Percentiles rank a stretch among this genome's conserved stretches.
Conservation (phyloP, 2,797 vertebrate genomes). For the Urophycis tenuis region DNA sequence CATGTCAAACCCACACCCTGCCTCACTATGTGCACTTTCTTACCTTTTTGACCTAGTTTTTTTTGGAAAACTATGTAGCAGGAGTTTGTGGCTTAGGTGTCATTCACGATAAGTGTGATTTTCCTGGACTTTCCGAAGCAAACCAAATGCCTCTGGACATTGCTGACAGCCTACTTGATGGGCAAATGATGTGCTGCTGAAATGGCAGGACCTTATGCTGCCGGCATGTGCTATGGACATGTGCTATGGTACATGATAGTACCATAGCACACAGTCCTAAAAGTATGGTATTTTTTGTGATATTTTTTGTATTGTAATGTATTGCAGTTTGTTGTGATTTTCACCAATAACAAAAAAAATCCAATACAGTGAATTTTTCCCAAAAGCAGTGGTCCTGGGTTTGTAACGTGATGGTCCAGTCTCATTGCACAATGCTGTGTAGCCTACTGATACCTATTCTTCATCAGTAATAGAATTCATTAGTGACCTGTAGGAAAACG, state of each 20-base stretch:
- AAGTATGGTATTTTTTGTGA: conserved; percentile 22
- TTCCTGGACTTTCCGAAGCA: conserved; percentile 14
- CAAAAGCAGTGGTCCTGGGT: neutral
- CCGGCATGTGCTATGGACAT: neutral
- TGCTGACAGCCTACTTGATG: conserved; percentile 19
- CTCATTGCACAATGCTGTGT: neutral
- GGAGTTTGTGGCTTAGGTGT: conserved; percentile 14
- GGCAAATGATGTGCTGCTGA: conserved; percentile 3
- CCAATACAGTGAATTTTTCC: neutral
- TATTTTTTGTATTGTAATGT: conserved; percentile 5
- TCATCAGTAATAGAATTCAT: conserved; percentile 13
- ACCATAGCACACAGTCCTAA: conserved; percentile 13
- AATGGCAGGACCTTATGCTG: neutral
- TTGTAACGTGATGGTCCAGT: neutral
- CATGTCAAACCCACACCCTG: conserved; percentile 5
- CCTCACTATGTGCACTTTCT: conserved; percentile 40
- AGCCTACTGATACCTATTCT: conserved; percentile 4
- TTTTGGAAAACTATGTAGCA: conserved; percentile 20
- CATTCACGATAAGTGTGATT: conserved; percentile 3
- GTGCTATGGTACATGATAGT: conserved; percentile 13
- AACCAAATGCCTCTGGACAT: conserved; percentile 28
- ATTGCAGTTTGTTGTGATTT: conserved; percentile 27
- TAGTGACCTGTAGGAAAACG: conserved; percentile 1
- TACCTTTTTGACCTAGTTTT: conserved; percentile 19
- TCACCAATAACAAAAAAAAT: conserved; percentile 6